phyloP scores from a whole-genome alignment of 1,140 invertebrate species.

The Globodera ellingtonae region DNA sequence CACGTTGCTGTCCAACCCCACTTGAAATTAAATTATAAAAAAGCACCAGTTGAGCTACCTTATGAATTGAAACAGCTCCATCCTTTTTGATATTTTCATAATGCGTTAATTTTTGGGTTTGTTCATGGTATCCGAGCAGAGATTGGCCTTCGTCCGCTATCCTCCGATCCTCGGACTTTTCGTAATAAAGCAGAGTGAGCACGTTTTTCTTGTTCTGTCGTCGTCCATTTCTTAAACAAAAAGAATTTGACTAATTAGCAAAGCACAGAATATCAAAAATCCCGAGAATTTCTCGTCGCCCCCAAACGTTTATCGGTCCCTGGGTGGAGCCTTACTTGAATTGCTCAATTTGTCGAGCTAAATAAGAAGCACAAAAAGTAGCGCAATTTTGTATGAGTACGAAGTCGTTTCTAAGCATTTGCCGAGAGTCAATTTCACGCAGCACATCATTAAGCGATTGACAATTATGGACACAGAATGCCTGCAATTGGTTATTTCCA shows the following conservation, averaged over 20 bases:
- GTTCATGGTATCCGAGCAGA: constrained; percentile 11
- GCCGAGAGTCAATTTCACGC: constrained; percentile 34
- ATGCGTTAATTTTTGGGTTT: constrained; percentile 23
- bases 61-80: constrained; percentile 4
- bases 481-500: background rate
- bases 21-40: background rate
- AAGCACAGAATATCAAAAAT: constrained; percentile 1
- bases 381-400: constrained; percentile 35
- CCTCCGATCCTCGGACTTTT: background rate
- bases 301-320: too few relatives aligned
- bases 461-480: constrained; percentile 16
- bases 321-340: constrained; percentile 30
- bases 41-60: constrained; percentile 18
- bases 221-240: constrained; percentile 27
- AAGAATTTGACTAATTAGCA: background rate
- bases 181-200: constrained; percentile 1
- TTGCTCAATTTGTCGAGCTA: constrained; percentile 9
- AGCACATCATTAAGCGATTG: constrained; percentile 33
- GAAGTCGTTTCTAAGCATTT: constrained; percentile 34
- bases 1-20: background rate
- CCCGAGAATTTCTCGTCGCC: too few relatives aligned
- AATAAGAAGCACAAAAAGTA: constrained; percentile 41
- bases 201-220: constrained; percentile 41
- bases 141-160: background rate
- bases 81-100: constrained; percentile 24